These are phyloP conservation scores for Calyptommatus sinebrachiatus DNA, from an alignment of 2,113 vertebrate genomes.

Conservation along the genomic window DNA sequence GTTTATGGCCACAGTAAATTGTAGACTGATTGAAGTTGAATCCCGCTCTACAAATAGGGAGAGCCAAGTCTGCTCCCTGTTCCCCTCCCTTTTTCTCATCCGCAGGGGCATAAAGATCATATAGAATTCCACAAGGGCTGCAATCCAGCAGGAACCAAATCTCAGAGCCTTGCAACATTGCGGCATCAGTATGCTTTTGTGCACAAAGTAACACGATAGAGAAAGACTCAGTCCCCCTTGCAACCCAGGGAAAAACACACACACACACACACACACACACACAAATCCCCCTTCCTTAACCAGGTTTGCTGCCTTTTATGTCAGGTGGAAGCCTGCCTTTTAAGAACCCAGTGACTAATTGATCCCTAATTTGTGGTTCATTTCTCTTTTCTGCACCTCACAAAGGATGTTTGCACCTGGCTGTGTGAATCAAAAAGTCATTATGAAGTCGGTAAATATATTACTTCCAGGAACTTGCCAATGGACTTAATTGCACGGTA, in stretches of 20 bases:
- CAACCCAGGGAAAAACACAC: constrained; percentile 26
- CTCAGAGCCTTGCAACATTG: too few relatives aligned
- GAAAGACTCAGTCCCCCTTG: constrained; percentile 42
- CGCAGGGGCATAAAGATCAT: too few relatives aligned
- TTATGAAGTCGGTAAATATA: constrained; percentile 15
- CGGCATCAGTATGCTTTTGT: not conserved
- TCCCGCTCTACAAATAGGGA: too few relatives aligned
- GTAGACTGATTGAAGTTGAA: too few relatives aligned
- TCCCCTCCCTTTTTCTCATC: too few relatives aligned
- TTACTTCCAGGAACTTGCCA: constrained; percentile 13
- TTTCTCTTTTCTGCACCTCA: constrained; percentile 47
- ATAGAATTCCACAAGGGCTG: too few relatives aligned
- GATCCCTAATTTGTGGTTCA: constrained; percentile 64
- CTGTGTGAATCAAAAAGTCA: constrained; percentile 48
- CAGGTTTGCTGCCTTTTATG: constrained; percentile 45
- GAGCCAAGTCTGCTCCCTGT: too few relatives aligned
- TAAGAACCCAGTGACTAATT: constrained; percentile 55
- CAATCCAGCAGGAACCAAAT: too few relatives aligned
- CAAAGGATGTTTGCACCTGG: constrained; percentile 45
- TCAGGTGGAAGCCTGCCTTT: constrained; percentile 44
- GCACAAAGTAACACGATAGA: constrained; percentile 46
- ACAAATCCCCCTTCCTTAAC: constrained; percentile 39
- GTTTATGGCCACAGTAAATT: too few relatives aligned
- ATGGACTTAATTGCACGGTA: constrained; percentile 23
- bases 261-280: too few relatives aligned